phyloP scores from a whole-genome alignment of 1,140 invertebrate genomes.

The Drosophila auraria region DNA sequence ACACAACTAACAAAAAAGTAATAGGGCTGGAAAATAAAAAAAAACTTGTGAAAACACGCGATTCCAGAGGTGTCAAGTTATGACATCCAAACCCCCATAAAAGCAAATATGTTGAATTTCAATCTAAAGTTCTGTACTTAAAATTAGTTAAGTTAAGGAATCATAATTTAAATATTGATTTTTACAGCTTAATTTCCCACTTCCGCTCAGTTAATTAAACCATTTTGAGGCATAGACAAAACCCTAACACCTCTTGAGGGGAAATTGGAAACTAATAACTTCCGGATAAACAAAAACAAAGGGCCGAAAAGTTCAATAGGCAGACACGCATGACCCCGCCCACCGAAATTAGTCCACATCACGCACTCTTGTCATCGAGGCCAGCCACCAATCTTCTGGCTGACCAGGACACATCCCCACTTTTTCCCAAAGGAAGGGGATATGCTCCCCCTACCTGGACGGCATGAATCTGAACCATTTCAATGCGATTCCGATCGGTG shows the following conservation, averaged over 20 bases:
- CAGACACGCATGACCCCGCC: conserved; percentile 49
- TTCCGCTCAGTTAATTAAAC: conserved; percentile 50
- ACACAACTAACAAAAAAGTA: conserved; percentile 35
- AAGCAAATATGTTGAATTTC: conserved; percentile 22
- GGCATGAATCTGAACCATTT: conserved; percentile 24
- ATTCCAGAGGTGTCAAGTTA: conserved; percentile 24
- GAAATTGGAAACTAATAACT: conserved; percentile 77
- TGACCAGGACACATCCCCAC: conserved; percentile 11
- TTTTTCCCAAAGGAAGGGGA: not conserved
- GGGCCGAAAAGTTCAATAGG: conserved; percentile 64
- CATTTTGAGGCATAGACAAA: conserved; percentile 14
- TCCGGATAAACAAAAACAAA: conserved; percentile 68
- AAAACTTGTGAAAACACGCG: conserved; percentile 25
- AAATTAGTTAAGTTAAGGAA: not conserved
- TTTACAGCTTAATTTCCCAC: conserved; percentile 2
- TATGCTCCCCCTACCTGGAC: not conserved
- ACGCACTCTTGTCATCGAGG: conserved; percentile 53
- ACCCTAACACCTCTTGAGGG: conserved; percentile 49
- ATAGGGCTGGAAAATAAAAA: conserved; percentile 9
- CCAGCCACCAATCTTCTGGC: conserved; percentile 2
- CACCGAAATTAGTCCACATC: conserved; percentile 43
- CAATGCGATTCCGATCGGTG: conserved; percentile 18
- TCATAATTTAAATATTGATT: not conserved
- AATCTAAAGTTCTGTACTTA: not conserved
- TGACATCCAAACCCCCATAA: conserved; percentile 7